Conservation (phyloP, 2,797 vertebrate genomes). For the Acanthurus lineatus region DNA sequence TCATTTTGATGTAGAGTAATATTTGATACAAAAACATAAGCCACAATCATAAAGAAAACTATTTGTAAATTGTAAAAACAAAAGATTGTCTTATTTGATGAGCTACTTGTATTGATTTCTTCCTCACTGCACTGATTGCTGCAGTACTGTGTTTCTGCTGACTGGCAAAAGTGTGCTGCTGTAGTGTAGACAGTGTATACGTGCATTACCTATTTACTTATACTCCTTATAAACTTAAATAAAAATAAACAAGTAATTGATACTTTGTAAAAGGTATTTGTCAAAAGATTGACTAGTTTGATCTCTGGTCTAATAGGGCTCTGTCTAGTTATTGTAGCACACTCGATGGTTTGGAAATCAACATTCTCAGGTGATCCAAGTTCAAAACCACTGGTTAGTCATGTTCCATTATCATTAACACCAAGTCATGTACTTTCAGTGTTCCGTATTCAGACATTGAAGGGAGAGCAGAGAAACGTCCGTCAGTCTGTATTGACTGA, state of each 20-base stretch:
- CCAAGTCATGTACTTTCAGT: not conserved
- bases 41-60: not conserved
- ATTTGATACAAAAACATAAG: not conserved
- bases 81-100: not conserved
- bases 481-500: constrained; percentile 47
- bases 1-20: not conserved
- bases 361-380: not conserved
- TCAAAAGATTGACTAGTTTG: not conserved
- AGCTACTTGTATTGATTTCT: not conserved
- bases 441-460: constrained; percentile 4
- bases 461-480: constrained; percentile 21
- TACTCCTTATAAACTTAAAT: too few relatives aligned
- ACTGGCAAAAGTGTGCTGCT: not conserved
- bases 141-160: not conserved
- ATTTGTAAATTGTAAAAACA: not conserved
- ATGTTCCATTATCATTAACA: not conserved
- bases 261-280: not conserved
- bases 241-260: too few relatives aligned
- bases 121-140: not conserved
- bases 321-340: not conserved
- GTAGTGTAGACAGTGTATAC: not conserved
- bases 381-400: not conserved
- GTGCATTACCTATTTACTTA: not conserved
- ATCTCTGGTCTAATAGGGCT: not conserved
- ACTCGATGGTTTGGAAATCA: not conserved